Conservation (phyloP, 2,113 vertebrate species). For the Lepus europaeus region DNA sequence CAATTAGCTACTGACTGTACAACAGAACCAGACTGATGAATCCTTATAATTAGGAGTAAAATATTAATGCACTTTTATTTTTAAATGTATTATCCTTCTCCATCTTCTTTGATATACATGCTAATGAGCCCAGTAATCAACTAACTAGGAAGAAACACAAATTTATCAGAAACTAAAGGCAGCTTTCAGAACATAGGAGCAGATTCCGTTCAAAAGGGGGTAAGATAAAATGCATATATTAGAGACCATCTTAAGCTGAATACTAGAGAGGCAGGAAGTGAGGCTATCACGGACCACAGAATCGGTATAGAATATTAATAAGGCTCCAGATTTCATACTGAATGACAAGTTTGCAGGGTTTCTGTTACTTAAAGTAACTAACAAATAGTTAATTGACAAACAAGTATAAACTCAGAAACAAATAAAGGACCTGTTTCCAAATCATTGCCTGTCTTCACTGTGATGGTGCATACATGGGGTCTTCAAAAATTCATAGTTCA, state of each 20-base stretch:
- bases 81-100: not conserved
- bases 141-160: not conserved
- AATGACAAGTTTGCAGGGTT: not conserved
- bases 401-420: not conserved
- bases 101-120: not conserved
- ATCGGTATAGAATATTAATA: not conserved
- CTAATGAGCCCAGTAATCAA: not conserved
- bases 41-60: not conserved
- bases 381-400: not conserved
- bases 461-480: too few species aligned
- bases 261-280: too few species aligned
- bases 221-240: not conserved
- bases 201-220: not conserved
- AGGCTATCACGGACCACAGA: too few species aligned
- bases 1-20: not conserved
- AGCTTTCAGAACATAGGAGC: not conserved
- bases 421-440: not conserved
- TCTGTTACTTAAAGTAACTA: not conserved
- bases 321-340: not conserved
- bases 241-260: not conserved
- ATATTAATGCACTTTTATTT: not conserved
- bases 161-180: conserved; percentile 48
- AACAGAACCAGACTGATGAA: not conserved
- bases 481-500: too few species aligned
- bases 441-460: not conserved